These are phyloP conservation scores for Agonum fuliginosum DNA, from an alignment of 2,888 invertebrate genomes.

Conservation along the genomic window DNA sequence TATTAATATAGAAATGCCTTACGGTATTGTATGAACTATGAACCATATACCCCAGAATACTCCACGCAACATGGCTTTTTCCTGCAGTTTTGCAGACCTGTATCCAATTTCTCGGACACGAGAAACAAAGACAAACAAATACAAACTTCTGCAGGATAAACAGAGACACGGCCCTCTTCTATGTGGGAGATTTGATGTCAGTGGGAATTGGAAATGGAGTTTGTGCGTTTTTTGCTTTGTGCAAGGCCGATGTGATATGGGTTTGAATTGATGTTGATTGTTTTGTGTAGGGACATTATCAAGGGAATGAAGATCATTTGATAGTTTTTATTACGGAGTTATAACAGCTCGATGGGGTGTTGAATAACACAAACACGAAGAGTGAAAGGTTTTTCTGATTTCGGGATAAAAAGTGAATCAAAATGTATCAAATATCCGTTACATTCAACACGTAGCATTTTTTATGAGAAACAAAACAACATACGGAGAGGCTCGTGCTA, in stretches of 20 bases:
- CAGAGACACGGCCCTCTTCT: not conserved
- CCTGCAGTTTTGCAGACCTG: too few species aligned
- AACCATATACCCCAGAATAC: too few species aligned
- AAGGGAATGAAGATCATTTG: constrained; percentile 31
- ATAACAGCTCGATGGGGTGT: constrained; percentile 3
- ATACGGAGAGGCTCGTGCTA: too few species aligned
- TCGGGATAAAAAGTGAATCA: too few species aligned
- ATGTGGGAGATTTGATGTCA: constrained; percentile 21
- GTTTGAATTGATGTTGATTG: constrained; percentile 45
- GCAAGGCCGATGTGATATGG: constrained; percentile 40
- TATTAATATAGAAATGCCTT: too few species aligned
- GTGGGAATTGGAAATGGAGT: constrained; percentile 36
- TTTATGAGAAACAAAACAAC: too few species aligned
- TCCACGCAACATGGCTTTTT: too few species aligned
- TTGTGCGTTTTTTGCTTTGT: constrained; percentile 24
- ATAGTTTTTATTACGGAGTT: constrained; percentile 34
- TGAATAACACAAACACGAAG: not conserved
- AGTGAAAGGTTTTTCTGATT: not conserved
- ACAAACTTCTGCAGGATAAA: not conserved
- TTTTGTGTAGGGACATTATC: constrained; percentile 16
- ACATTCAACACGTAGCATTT: too few species aligned
- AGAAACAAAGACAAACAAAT: not conserved
- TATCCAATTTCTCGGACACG: too few species aligned
- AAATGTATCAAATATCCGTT: too few species aligned
- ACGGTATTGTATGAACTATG: too few species aligned